Evolutionary conservation across 2,888 invertebrate genomes (phyloP), one percentile per base, ranked within the genome.

Genomic region (Toxonevra muliebris): DNA sequence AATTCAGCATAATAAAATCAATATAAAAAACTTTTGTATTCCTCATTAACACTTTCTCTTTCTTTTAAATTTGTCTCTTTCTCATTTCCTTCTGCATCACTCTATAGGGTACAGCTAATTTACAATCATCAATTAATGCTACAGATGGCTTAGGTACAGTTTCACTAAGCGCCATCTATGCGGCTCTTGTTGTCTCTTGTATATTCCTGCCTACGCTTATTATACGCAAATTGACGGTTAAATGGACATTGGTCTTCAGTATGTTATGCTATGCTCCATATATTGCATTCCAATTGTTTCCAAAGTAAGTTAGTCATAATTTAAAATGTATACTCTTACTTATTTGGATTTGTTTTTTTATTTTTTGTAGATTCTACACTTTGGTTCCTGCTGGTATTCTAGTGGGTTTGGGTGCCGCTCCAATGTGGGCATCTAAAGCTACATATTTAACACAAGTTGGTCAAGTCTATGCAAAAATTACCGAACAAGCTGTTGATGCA

Each of bases 371-470:
- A 75, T 97, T 96, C 87, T 95, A 93, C 83, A 96, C 97, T n/a
- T 87, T 96, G 67, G 94, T 95, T 65, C 96, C 96, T 0, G 94
- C 96, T 48, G 96, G 97, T 20, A 92, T 97, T 41, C 88, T 98
- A n/a, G 90, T 96, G 43, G 98, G 98, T 73, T 87, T 97, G 65
- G 97, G 96, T 11, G 98, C 97, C 2, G 97, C 97, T 0, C 97
- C 97, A 59, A 93, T 98, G 91, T 98, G 98, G 98, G 95, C 97
- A 0, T 95, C 98, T n/a, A 96, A 98, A 85, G 97, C 98, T 69
- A 96, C 96, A 1, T 98, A 98, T 84, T 88, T 98, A 71, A 98
- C 98, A 13, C 95, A 97, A 87, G 94, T 93, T 53, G 97, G 96
- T 57, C 93, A 94, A 72, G 91, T 93, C 75, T 95, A 95, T 86